Base-by-base conservation (phyloP, 2,113 vertebrate genomes). In the Zosterops lateralis region DNA sequence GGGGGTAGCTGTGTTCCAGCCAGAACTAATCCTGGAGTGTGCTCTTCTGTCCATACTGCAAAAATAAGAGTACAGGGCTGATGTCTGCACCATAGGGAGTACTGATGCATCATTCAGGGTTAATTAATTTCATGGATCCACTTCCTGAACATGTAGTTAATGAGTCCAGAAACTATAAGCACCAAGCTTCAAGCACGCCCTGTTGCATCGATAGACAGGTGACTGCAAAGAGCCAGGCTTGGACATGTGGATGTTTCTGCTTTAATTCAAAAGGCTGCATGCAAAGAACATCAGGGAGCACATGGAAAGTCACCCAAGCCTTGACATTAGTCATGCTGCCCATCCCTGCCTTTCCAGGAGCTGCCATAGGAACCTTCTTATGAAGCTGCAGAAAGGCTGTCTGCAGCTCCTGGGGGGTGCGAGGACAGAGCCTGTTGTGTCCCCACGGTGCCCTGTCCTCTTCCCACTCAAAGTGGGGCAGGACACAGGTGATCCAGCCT, bases 141-240 rank as follows among this genome's bases (percentile, higher is more conserved):
- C 42, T 68, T 82, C 20, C 44, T 64, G 58, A 67, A 40, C 36
- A 31, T 19, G 10, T 3, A 57, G 28, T 57, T 82, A 68, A 65
- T 38, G 40, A 84, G 62, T 20, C n/a, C 62, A 79, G 66, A 67
- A 92, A 51, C 53, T 15, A 6, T 6, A 40, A 84, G 76, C 61
- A 72, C 21, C 14, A 67, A 68, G 26, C 42, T 48, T 75, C 65
- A 71, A 75, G 44, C 44, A 31, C 0, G 3, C 36, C 12, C 31
- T 57, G 14, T 20, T 82, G 65, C 4, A 3, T 25, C 0, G 0
- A 31, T 3, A 42, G 44, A 48, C 34, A 64, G 62, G 65, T 0
- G 2, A 32, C 26, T 64, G 38, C 21, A 36, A 84, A 65, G 38
- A 83, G n/a, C 12, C 29, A 58, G 19, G 24, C 50, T 60, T 61